phyloP scores from a whole-genome alignment of 2,888 invertebrate species.

The Neoascia interrupta region DNA sequence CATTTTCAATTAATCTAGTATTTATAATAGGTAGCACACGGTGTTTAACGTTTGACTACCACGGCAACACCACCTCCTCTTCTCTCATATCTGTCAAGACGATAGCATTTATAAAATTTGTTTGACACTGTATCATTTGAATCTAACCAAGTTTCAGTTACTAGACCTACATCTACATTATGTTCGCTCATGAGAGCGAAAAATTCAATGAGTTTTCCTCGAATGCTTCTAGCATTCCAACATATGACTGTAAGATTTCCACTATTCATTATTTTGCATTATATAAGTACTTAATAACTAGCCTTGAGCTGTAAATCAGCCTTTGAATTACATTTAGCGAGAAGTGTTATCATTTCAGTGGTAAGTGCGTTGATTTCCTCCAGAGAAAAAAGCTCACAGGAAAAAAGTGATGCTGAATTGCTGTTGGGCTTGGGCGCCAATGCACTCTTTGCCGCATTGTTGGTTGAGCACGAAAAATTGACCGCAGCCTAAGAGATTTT shows the following conservation, averaged over 20 bases:
- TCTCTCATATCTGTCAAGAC: constrained; percentile 15
- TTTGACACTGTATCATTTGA: too few relatives aligned
- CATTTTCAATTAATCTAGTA: constrained; percentile 10
- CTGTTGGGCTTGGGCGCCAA: not conserved
- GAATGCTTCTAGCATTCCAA: too few relatives aligned
- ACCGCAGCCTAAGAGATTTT: too few relatives aligned
- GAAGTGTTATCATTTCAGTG: not conserved
- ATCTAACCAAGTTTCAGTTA: too few relatives aligned
- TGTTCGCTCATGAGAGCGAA: too few relatives aligned
- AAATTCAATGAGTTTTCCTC: too few relatives aligned
- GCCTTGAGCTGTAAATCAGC: constrained; percentile 8
- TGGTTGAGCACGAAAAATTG: too few relatives aligned
- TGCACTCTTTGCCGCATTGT: too few relatives aligned
- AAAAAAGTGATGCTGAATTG: not conserved
- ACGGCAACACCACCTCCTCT: constrained; percentile 6
- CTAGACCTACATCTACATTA: too few relatives aligned
- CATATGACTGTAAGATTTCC: too few relatives aligned
- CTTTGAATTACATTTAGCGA: constrained; percentile 9
- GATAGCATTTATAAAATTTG: constrained; percentile 13
- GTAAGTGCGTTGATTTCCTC: constrained; percentile 12
- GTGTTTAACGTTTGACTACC: not conserved
- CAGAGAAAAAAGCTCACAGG: not conserved
- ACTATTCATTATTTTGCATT: not conserved
- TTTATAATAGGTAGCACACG: not conserved
- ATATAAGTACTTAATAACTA: constrained; percentile 1